Evolutionary conservation across 2,797 vertebrate species (phyloP).

Genomic region (Liasis olivaceus): DNA sequence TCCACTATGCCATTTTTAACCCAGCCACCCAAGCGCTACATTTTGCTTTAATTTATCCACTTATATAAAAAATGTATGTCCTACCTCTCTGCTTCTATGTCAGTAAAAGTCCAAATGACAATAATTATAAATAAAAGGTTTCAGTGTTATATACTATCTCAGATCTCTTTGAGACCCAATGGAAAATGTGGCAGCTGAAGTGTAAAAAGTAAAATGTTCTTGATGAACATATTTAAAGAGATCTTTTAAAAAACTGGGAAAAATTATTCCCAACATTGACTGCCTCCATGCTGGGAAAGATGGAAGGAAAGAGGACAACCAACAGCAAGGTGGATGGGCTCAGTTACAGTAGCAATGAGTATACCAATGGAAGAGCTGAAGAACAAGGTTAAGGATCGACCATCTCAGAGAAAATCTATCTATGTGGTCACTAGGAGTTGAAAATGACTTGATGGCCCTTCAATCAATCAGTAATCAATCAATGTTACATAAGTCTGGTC

Average conservation of each 20-base stretch:
- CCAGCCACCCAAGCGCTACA: not conserved
- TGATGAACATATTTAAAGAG: not conserved
- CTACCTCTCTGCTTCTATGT: too few relatives aligned
- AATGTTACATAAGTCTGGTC: not conserved
- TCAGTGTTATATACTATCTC: too few relatives aligned
- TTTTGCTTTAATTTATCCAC: not conserved
- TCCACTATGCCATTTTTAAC: not conserved
- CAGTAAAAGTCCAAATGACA: too few relatives aligned
- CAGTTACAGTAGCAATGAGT: not conserved
- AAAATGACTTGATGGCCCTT: not conserved
- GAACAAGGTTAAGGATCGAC: too few relatives aligned
- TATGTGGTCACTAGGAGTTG: not conserved
- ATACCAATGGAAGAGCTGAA: not conserved
- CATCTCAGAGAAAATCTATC: not conserved
- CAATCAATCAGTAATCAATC: not conserved
- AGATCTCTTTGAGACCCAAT: too few relatives aligned
- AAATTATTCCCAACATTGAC: not conserved
- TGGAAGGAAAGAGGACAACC: not conserved
- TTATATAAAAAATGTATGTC: not conserved
- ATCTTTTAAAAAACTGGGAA: not conserved
- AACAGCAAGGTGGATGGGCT: too few relatives aligned
- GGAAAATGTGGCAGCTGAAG: not conserved
- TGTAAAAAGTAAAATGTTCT: not conserved
- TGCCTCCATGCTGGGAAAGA: not conserved
- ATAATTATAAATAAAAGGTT: too few relatives aligned